Conservation (phyloP, 2,797 vertebrate species). For the Lacerta bilineata region DNA sequence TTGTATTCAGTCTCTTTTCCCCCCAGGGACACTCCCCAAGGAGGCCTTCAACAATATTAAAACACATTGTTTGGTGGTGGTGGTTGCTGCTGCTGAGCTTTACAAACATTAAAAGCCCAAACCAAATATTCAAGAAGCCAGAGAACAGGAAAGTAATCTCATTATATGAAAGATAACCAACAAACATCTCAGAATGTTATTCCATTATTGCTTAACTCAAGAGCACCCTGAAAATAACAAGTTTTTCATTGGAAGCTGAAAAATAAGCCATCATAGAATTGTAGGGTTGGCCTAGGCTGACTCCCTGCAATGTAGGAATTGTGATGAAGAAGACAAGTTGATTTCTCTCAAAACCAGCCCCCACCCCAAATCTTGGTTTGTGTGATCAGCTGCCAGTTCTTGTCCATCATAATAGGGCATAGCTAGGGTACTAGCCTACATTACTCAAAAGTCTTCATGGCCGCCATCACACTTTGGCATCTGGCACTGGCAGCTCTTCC, state of each 20-base stretch:
- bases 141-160: not conserved
- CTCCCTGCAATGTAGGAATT: too few species aligned
- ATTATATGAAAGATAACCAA: not conserved
- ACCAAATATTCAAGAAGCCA: not conserved
- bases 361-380: not conserved
- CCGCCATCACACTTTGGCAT: not conserved
- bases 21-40: not conserved
- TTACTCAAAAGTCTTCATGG: not conserved
- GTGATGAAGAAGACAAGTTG: not conserved
- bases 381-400: not conserved
- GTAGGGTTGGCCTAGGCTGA: too few species aligned
- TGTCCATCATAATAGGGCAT: not conserved
- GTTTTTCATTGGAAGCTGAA: not conserved
- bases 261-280: not conserved
- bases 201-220: not conserved
- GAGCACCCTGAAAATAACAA: not conserved
- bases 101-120: not conserved
- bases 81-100: too few species aligned
- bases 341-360: not conserved
- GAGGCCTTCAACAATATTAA: not conserved
- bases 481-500: not conserved
- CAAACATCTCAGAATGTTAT: not conserved
- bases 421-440: not conserved
- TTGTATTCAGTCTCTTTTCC: not conserved
- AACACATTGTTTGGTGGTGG: not conserved